Conservation (phyloP, 2,797 vertebrate species). For the Eospalax fontanierii region DNA sequence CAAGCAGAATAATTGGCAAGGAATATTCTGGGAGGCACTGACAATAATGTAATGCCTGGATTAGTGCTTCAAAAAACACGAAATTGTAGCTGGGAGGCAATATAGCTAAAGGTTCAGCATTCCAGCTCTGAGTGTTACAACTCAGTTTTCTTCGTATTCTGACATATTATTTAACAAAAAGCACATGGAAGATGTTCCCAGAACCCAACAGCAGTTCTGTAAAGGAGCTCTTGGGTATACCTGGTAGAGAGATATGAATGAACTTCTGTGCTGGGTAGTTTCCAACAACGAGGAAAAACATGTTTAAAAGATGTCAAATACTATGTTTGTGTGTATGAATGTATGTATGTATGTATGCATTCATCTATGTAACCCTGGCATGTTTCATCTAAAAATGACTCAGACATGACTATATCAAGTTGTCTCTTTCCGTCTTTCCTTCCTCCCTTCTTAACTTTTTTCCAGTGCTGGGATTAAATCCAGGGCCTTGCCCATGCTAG, state of each 20-base stretch:
- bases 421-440: not conserved
- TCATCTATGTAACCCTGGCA: not conserved
- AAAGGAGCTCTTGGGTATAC: not conserved
- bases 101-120: constrained; percentile 78
- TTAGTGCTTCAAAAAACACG: constrained; percentile 84
- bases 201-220: constrained; percentile 26
- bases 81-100: constrained; percentile 82
- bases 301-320: constrained; percentile 21
- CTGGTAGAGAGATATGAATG: constrained; percentile 21
- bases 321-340: not conserved
- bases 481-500: not conserved
- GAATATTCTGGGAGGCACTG: constrained; percentile 85
- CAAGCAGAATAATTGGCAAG: constrained; percentile 88
- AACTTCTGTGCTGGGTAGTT: not conserved
- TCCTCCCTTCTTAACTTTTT: not conserved
- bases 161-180: constrained; percentile 83
- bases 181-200: constrained; percentile 82
- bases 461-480: not conserved
- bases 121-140: constrained; percentile 75
- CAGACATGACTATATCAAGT: not conserved
- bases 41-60: constrained; percentile 86
- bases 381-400: not conserved
- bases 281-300: constrained; percentile 37
- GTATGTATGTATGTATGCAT: not conserved
- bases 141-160: constrained; percentile 80